Evolutionary conservation across 2,113 vertebrate genomes (phyloP).

Genomic region (Tupaia chinensis): DNA sequence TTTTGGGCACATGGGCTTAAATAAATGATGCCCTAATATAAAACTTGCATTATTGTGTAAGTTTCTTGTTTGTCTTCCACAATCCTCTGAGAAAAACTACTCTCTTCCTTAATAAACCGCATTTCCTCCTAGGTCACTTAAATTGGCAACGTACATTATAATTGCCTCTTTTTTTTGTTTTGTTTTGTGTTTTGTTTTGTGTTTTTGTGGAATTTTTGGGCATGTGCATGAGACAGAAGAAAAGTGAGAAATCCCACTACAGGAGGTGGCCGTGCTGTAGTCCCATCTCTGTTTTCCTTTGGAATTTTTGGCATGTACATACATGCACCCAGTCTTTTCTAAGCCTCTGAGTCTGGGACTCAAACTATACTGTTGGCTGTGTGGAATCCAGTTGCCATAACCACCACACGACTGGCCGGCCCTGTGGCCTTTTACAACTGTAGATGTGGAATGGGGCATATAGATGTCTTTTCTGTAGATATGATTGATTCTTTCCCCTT

Average conservation of each 20-base stretch:
- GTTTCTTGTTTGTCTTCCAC: background rate
- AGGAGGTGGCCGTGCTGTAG: too few species aligned
- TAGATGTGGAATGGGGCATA: background rate
- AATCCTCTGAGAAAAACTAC: conserved; percentile 8
- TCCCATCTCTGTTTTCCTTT: too few species aligned
- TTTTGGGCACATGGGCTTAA: background rate
- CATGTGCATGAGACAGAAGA: too few species aligned
- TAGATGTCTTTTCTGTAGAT: background rate
- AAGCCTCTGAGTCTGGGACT: too few species aligned
- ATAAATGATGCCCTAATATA: background rate
- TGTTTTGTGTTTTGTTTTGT: too few species aligned
- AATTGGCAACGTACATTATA: background rate
- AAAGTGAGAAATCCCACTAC: too few species aligned
- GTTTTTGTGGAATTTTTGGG: too few species aligned
- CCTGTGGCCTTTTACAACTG: background rate
- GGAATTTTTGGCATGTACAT: too few species aligned
- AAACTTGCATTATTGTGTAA: conserved; percentile 22
- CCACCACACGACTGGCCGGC: too few species aligned
- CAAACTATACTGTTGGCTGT: too few species aligned
- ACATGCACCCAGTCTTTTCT: too few species aligned
- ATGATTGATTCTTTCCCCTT: background rate
- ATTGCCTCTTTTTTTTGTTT: background rate
- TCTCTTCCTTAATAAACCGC: conserved; percentile 8
- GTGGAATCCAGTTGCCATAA: too few species aligned
- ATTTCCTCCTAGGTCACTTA: background rate